Percentiles rank a stretch among this genome's conserved stretches.
phyloP scores from a whole-genome alignment of 37 sponge, comb jelly and placozoan genomes.

The Cliona cf. orientalis region DNA sequence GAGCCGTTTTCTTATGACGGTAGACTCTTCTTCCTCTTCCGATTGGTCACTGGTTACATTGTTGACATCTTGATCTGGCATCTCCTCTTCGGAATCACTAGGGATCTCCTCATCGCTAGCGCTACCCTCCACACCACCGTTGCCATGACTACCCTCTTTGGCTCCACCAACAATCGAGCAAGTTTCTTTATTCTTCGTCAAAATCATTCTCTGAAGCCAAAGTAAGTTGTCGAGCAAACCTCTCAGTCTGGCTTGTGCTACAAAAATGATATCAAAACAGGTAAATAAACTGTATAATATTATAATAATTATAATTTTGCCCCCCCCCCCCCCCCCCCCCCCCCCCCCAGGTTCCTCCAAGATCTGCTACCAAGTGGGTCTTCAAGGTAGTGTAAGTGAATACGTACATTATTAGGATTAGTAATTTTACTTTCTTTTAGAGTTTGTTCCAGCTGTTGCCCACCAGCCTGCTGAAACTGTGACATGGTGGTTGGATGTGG shows the following conservation, averaged over 20 bases:
- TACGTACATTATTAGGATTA: background rate
- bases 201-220: constrained; percentile 35
- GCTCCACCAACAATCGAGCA: background rate
- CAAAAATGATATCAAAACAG: background rate
- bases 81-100: constrained; percentile 45
- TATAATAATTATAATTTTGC: background rate
- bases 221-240: constrained; percentile 41
- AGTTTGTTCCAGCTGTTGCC: background rate
- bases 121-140: background rate
- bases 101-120: constrained; percentile 51
- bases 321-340: background rate
- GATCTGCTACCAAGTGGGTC: background rate
- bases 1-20: background rate
- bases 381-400: background rate
- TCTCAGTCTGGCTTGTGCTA: constrained; percentile 19
- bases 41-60: background rate
- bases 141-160: background rate
- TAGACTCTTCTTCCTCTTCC: background rate
- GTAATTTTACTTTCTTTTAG: constrained; percentile 1
- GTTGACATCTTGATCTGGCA: background rate
- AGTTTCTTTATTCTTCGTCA: constrained; percentile 37
- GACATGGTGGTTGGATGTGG: constrained; percentile 52
- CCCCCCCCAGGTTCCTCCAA: background rate
- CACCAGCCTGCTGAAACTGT: constrained; percentile 46
- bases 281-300: too few species aligned